A percentile compares a stretch with the other conserved stretches of the same genome.
phyloP scores from a whole-genome alignment of 2,113 vertebrate genomes.

The Tenebrosternarchus preto region DNA sequence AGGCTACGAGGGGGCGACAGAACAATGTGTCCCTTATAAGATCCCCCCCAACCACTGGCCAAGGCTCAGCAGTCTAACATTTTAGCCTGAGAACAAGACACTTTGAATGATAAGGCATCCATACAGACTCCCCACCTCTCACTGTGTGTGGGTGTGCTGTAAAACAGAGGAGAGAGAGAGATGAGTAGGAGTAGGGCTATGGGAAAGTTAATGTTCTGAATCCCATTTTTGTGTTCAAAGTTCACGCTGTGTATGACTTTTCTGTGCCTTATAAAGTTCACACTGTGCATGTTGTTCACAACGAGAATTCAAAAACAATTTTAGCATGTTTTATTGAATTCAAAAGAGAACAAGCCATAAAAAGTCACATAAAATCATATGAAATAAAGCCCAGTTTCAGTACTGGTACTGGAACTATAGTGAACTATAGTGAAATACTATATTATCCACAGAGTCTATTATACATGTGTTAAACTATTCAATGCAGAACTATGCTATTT shows the following conservation, averaged over 20 bases:
- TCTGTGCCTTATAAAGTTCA: too few species aligned
- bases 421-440: not conserved
- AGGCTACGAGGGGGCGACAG: constrained; percentile 56
- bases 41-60: constrained; percentile 50
- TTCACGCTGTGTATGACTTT: not conserved
- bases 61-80: constrained; percentile 10
- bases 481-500: not conserved
- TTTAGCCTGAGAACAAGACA: constrained; percentile 20
- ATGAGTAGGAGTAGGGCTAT: constrained; percentile 5
- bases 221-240: constrained; percentile 17
- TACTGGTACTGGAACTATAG: not conserved
- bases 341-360: not conserved
- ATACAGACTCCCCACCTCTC: not conserved
- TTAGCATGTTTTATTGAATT: constrained; percentile 14
- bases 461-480: not conserved
- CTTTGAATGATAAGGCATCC: not conserved
- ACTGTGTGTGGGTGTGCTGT: constrained; percentile 17
- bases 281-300: constrained; percentile 5
- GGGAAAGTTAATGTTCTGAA: constrained; percentile 14
- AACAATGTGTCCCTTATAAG: constrained; percentile 73
- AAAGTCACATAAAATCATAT: not conserved
- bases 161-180: too few species aligned
- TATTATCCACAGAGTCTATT: not conserved
- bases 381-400: not conserved
- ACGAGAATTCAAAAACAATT: not conserved